Percentiles rank a stretch among this genome's conserved stretches.
Evolutionary conservation across 2,113 vertebrate species (phyloP).

Genomic region (Riparia riparia): DNA sequence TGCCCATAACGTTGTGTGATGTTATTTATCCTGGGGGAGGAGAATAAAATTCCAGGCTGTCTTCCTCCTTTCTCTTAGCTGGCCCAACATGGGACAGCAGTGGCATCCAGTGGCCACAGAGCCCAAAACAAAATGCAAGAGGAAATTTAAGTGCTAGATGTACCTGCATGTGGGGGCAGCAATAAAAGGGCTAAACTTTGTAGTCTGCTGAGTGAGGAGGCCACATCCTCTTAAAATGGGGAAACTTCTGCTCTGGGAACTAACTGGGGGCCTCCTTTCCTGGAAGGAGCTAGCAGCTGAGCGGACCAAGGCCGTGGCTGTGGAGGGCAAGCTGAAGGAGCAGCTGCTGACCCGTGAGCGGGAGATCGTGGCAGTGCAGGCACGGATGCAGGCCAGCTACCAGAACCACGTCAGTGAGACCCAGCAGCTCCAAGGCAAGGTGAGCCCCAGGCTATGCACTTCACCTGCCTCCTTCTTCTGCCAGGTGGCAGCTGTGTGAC

Average conservation of each 20-base stretch:
- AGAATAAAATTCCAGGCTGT: background rate
- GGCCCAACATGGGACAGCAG: conserved; percentile 5
- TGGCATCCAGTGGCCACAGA: conserved; percentile 46
- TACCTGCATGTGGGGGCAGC: background rate
- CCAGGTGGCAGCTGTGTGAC: background rate
- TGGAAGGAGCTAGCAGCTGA: conserved; percentile 86
- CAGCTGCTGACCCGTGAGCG: conserved; percentile 86
- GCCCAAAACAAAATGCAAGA: background rate
- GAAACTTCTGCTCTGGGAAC: background rate
- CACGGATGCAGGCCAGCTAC: conserved; percentile 94
- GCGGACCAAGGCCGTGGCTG: conserved; percentile 80
- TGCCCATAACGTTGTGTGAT: background rate
- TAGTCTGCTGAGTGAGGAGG: background rate
- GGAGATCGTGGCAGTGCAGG: conserved; percentile 86
- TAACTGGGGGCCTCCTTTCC: background rate
- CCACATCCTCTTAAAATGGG: background rate
- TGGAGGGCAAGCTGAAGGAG: conserved; percentile 88
- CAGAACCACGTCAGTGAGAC: conserved; percentile 87
- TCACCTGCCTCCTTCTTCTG: background rate
- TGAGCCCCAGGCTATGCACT: background rate
- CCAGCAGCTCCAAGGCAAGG: conserved; percentile 91
- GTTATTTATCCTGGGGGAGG: background rate
- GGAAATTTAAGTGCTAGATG: background rate
- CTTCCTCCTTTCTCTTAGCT: conserved; percentile 23
- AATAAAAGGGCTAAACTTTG: background rate